These are phyloP conservation scores for Heterohyrax brucei DNA, from an alignment of 2,797 vertebrate genomes.

Conservation along the genomic window DNA sequence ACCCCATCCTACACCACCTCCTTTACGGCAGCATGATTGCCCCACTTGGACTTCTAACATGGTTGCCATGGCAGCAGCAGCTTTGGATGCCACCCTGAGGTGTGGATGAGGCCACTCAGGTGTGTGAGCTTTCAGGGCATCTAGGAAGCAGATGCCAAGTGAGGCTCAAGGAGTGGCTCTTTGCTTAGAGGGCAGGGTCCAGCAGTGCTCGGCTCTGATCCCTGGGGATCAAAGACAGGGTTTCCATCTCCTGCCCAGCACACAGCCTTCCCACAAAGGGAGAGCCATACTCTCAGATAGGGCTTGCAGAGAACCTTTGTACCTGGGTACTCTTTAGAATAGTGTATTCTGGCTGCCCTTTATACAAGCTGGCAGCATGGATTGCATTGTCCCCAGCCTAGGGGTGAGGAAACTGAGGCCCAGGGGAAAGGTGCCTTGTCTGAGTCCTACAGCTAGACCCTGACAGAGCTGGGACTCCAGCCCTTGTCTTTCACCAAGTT, in stretches of 20 bases:
- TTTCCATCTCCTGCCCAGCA: neutral
- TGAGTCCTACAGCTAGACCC: neutral
- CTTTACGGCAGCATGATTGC: neutral
- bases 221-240: neutral
- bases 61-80: neutral
- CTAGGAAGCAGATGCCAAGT: neutral
- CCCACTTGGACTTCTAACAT: neutral
- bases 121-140: neutral
- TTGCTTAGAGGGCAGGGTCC: neutral
- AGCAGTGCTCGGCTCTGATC: neutral
- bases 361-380: neutral
- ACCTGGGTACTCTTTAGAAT: neutral
- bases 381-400: neutral
- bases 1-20: rapidly evolving
- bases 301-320: neutral
- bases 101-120: neutral
- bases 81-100: neutral
- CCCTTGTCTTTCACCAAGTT: neutral
- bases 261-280: neutral
- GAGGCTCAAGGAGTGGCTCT: neutral
- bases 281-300: neutral
- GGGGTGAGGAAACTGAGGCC: neutral
- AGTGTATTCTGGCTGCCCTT: neutral
- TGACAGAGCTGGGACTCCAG: neutral
- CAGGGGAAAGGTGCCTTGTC: neutral